Evolutionary conservation across 1,140 invertebrate genomes (phyloP).

Genomic region (Zaprionus ghesquierei): DNA sequence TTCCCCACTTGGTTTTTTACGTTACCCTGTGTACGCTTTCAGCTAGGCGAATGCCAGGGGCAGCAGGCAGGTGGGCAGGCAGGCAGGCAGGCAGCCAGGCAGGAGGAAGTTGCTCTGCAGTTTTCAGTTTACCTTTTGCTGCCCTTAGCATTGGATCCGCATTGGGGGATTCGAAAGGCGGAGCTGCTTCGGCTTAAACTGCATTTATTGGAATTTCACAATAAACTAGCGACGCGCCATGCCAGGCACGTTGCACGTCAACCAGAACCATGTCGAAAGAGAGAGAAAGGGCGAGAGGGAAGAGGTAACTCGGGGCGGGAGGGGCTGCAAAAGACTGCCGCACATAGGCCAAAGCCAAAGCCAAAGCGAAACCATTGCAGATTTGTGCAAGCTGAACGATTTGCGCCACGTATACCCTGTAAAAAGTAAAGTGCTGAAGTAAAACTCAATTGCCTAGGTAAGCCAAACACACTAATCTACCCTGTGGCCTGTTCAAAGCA

Average conservation of each 20-base stretch:
- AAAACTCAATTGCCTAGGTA: no score
- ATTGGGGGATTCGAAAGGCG: slow-evolving; percentile 7
- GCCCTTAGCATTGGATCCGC: not conserved
- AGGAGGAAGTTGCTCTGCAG: not conserved
- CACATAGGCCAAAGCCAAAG: slow-evolving; percentile 69
- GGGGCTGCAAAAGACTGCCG: slow-evolving; percentile 9
- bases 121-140: slow-evolving; percentile 38
- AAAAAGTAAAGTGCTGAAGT: not conserved
- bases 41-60: not conserved
- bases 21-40: slow-evolving; percentile 11
- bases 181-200: slow-evolving; percentile 38
- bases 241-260: slow-evolving; percentile 29
- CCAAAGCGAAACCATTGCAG: slow-evolving; percentile 63
- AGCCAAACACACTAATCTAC: no score
- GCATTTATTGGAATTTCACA: slow-evolving; percentile 76
- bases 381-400: slow-evolving; percentile 66
- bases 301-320: not conserved
- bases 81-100: no score
- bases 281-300: not conserved
- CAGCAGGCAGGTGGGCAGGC: no score
- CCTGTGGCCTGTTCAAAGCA: no score
- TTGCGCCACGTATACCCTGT: slow-evolving; percentile 36
- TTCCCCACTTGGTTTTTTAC: slow-evolving; percentile 21
- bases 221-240: slow-evolving; percentile 61
- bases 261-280: not conserved